Evolutionary conservation across 2,797 vertebrate genomes (phyloP).

Genomic region (Philypnodon macrostomus): DNA sequence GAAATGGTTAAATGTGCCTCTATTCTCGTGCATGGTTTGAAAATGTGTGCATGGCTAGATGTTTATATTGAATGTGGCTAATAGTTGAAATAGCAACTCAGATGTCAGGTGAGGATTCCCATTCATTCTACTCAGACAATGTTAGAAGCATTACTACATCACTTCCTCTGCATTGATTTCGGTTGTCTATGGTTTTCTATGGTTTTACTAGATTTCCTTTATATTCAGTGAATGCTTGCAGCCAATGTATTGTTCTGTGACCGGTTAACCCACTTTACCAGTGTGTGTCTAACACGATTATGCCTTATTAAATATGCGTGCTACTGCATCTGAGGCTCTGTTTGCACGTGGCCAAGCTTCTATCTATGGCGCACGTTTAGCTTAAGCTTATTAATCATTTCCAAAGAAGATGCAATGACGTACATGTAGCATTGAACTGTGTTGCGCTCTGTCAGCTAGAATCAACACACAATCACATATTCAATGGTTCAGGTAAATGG

Average conservation of each 20-base stretch:
- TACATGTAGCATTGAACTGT: slow-evolving; percentile 17
- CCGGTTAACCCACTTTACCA: slow-evolving; percentile 47
- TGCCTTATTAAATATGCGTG: slow-evolving; percentile 20
- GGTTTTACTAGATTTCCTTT: slow-evolving; percentile 5
- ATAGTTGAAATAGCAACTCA: too few relatives aligned
- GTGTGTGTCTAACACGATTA: slow-evolving; percentile 32
- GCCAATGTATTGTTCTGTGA: slow-evolving; percentile 35
- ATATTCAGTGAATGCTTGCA: too few relatives aligned
- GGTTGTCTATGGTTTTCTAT: too few relatives aligned
- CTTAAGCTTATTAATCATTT: slow-evolving; percentile 61
- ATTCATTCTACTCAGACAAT: too few relatives aligned
- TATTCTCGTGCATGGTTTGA: too few relatives aligned
- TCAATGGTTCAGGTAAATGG: not conserved
- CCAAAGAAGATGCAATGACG: slow-evolving; percentile 39
- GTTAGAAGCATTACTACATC: slow-evolving; percentile 17
- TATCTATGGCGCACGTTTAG: slow-evolving; percentile 28
- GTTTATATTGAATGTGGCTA: too few relatives aligned
- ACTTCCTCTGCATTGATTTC: slow-evolving; percentile 29
- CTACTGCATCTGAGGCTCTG: slow-evolving; percentile 14
- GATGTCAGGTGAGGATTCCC: too few relatives aligned
- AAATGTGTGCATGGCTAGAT: too few relatives aligned
- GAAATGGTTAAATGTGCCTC: too few relatives aligned
- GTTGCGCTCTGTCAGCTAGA: slow-evolving; percentile 41
- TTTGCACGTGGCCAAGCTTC: slow-evolving; percentile 7
- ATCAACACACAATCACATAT: not conserved